A percentile compares a stretch with the other conserved stretches of the same genome.
Evolutionary conservation across 2,797 vertebrate genomes (phyloP).

Genomic region (Hoplostethus atlanticus): DNA sequence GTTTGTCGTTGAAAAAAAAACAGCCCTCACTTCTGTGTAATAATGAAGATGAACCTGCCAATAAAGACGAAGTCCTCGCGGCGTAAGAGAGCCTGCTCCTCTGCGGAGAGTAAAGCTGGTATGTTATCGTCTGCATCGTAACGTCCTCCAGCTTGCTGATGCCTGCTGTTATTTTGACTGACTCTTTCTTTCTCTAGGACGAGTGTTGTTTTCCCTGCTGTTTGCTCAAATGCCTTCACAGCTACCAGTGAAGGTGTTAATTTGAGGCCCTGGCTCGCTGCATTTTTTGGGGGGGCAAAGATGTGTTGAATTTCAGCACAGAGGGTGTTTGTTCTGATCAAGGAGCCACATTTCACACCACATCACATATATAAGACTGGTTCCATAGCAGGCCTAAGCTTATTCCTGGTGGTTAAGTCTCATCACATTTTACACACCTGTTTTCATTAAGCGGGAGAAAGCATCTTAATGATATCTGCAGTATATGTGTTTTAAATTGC

Average conservation of each 20-base stretch:
- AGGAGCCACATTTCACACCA: background rate
- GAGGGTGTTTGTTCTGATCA: background rate
- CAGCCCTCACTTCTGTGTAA: constrained; percentile 16
- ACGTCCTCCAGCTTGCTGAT: constrained; percentile 5
- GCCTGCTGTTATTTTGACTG: constrained; percentile 12
- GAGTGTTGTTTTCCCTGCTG: constrained; percentile 50
- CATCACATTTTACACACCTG: background rate
- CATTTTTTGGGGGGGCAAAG: constrained; percentile 47
- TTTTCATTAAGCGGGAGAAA: too few relatives aligned
- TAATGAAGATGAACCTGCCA: constrained; percentile 56
- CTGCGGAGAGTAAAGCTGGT: constrained; percentile 25
- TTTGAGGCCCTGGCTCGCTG: constrained; percentile 47
- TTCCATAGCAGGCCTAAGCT: too few relatives aligned
- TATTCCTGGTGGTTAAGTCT: background rate
- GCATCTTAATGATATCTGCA: too few relatives aligned
- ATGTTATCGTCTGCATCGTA: constrained; percentile 22
- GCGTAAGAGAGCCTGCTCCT: constrained; percentile 31
- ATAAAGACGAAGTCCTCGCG: constrained; percentile 28
- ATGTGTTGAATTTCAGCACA: constrained; percentile 40
- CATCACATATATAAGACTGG: background rate
- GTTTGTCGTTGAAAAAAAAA: constrained; percentile 13
- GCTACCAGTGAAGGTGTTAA: constrained; percentile 54
- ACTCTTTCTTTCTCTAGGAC: constrained; percentile 31
- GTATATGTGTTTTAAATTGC: too few relatives aligned
- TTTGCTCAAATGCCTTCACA: constrained; percentile 71